Evolutionary conservation across 2,888 invertebrate species (phyloP).

Genomic region (Aphodius granarius): DNA sequence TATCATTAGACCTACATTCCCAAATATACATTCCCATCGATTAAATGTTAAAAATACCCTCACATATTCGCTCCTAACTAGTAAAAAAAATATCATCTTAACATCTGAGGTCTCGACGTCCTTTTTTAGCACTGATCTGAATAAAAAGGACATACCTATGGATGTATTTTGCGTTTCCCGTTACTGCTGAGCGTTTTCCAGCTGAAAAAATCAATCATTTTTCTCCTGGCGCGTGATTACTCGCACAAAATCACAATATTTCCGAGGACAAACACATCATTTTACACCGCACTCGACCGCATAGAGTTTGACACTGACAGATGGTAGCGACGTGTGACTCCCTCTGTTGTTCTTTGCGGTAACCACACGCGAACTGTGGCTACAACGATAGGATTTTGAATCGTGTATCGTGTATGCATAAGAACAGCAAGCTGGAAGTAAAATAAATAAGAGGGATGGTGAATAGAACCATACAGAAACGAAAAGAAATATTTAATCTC

Average conservation of each 20-base stretch:
- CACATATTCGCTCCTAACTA: background rate
- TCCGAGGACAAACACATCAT: background rate
- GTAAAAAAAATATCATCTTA: background rate
- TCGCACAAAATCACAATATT: background rate
- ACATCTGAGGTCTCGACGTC: background rate
- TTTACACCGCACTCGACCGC: background rate
- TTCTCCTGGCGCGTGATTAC: background rate
- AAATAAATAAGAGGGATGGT: too few relatives aligned
- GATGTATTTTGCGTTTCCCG: background rate
- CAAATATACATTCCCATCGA: background rate
- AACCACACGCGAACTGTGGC: too few relatives aligned
- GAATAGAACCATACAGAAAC: too few relatives aligned
- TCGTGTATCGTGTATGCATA: too few relatives aligned
- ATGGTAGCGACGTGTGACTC: background rate
- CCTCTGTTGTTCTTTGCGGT: too few relatives aligned
- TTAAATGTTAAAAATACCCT: background rate
- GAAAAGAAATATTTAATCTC: too few relatives aligned
- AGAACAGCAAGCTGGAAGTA: too few relatives aligned
- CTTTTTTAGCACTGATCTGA: background rate
- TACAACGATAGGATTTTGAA: too few relatives aligned
- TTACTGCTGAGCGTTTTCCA: background rate
- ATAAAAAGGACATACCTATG: background rate
- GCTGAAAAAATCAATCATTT: background rate
- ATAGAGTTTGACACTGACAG: background rate
- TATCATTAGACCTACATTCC: background rate